These are phyloP conservation scores for Emydoidea blandingii DNA, from an alignment of 2,797 vertebrate species.

Conservation along the genomic window DNA sequence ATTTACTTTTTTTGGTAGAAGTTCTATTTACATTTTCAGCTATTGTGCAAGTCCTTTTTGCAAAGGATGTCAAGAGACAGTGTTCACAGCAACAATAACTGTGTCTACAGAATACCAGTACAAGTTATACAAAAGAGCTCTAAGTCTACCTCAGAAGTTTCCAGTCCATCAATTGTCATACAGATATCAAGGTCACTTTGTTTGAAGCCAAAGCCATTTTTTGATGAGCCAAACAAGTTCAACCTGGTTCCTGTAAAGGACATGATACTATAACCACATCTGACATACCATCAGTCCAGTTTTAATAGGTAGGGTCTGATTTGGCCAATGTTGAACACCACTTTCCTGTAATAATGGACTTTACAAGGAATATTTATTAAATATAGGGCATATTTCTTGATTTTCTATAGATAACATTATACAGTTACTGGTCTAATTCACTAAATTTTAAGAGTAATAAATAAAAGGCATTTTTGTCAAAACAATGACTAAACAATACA, in stretches of 20 bases:
- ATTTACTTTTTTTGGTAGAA: background rate
- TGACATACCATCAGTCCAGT: rapidly evolving
- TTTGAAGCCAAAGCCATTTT: slow-evolving; percentile 97
- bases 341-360: background rate
- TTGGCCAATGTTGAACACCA: background rate
- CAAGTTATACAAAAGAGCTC: background rate
- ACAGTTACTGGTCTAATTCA: background rate
- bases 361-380: background rate
- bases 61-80: background rate
- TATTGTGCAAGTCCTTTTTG: background rate
- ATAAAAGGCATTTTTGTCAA: background rate
- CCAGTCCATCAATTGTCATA: slow-evolving; percentile 92
- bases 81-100: background rate
- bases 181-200: slow-evolving; percentile 97
- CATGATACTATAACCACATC: background rate
- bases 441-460: background rate
- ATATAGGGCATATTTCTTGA: background rate
- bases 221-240: slow-evolving; percentile 94
- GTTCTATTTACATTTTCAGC: background rate
- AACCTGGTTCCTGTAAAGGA: slow-evolving; percentile 88
- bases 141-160: slow-evolving; percentile 87
- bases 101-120: background rate
- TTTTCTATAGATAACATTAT: background rate
- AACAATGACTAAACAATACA: background rate
- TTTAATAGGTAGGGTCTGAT: background rate